A percentile compares a stretch with the other conserved stretches of the same genome.
Conservation (phyloP, 2,797 vertebrate species). For the Telmatherina bonti region DNA sequence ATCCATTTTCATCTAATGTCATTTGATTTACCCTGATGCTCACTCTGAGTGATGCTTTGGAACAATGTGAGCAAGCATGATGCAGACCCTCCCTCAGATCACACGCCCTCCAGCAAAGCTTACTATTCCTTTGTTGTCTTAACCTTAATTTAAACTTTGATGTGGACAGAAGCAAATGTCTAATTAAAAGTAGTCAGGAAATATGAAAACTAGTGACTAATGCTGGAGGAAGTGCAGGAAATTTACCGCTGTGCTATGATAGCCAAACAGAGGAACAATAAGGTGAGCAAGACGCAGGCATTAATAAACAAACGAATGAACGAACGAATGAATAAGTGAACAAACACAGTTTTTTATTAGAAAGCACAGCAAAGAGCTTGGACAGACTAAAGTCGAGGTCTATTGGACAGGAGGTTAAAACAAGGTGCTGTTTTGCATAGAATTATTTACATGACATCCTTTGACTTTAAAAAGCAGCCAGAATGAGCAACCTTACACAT, state of each 20-base stretch:
- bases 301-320: too few relatives aligned
- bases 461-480: background rate
- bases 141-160: background rate
- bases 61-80: background rate
- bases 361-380: background rate
- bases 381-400: background rate
- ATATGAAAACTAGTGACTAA: background rate
- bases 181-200: background rate
- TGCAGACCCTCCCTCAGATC: background rate
- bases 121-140: background rate
- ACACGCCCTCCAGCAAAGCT: background rate
- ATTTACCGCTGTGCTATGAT: background rate
- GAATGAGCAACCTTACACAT: background rate
- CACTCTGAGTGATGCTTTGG: slow-evolving; percentile 1
- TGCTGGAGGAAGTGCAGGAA: background rate
- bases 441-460: background rate
- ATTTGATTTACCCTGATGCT: background rate
- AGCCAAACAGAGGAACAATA: background rate
- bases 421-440: background rate
- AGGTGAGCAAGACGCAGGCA: background rate
- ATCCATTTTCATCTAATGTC: background rate
- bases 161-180: background rate
- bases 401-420: background rate
- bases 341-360: background rate
- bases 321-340: too few relatives aligned